phyloP scores from a whole-genome alignment of 2,797 vertebrate genomes.

The Chromobotia macracanthus region DNA sequence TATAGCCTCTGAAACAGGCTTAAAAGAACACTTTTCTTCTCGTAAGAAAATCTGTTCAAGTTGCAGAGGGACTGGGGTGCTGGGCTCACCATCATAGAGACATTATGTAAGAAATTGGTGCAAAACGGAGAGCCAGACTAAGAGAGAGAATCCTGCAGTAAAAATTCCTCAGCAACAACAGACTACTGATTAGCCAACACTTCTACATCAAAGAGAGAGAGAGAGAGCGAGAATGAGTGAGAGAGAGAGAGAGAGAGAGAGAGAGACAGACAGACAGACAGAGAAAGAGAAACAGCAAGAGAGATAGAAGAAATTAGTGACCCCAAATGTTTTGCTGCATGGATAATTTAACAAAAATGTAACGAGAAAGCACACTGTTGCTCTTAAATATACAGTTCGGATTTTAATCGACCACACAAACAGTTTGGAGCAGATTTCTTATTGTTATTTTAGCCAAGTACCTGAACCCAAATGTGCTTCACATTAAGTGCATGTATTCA shows the following conservation, averaged over 20 bases:
- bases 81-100: conserved; percentile 1
- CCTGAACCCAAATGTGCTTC: neutral
- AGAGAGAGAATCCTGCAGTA: conserved; percentile 1
- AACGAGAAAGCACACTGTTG: neutral
- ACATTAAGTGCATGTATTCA: neutral
- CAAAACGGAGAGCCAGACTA: neutral
- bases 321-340: neutral
- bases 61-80: neutral
- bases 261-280: neutral
- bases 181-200: conserved; percentile 35
- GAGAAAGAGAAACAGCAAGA: neutral
- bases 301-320: conserved; percentile 20
- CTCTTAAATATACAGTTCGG: neutral
- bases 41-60: neutral
- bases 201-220: conserved; percentile 29
- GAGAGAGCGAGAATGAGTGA: neutral
- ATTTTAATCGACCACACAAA: neutral
- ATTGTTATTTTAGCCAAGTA: neutral
- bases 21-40: neutral
- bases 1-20: neutral
- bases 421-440: neutral
- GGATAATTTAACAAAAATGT: neutral
- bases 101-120: neutral
- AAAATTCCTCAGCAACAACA: conserved; percentile 34
- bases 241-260: neutral